These are phyloP conservation scores for Miniopterus natalensis DNA, from an alignment of 2,113 vertebrate species.

Conservation along the genomic window DNA sequence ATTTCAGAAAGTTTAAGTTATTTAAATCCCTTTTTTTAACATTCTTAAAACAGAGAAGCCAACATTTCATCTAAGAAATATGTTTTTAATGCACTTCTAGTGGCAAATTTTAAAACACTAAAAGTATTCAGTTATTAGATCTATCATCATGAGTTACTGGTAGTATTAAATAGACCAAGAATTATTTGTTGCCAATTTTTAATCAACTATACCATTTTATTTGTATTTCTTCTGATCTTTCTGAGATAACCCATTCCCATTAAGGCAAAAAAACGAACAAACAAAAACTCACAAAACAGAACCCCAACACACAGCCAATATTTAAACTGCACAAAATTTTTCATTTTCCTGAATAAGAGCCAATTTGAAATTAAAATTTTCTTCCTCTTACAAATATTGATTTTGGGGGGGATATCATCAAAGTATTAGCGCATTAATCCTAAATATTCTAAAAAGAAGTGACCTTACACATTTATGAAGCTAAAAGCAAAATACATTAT, in stretches of 20 bases:
- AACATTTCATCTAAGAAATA: slow-evolving; percentile 15
- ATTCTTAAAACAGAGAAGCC: slow-evolving; percentile 40
- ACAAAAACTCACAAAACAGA: slow-evolving; percentile 14
- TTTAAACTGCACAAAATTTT: not conserved
- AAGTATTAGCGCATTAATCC: slow-evolving; percentile 17
- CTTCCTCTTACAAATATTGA: not conserved
- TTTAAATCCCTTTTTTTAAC: slow-evolving; percentile 11
- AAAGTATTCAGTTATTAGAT: slow-evolving; percentile 21
- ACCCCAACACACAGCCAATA: not conserved
- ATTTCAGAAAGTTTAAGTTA: slow-evolving; percentile 26
- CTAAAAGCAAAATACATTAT: slow-evolving; percentile 47
- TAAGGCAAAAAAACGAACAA: not conserved
- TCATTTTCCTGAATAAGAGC: slow-evolving; percentile 45
- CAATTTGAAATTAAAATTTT: slow-evolving; percentile 45
- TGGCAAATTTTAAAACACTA: not conserved
- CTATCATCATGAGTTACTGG: slow-evolving; percentile 1
- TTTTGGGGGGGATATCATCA: not conserved
- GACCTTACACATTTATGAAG: not conserved
- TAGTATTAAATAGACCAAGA: slow-evolving; percentile 36
- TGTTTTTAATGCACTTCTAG: not conserved
- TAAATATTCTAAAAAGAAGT: slow-evolving; percentile 9
- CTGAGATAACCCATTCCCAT: not conserved
- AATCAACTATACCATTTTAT: slow-evolving; percentile 26
- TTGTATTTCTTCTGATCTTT: slow-evolving; percentile 46
- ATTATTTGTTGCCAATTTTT: slow-evolving; percentile 5